phyloP scores from a whole-genome alignment of 2,888 invertebrate genomes.

The Hylaea fasciaria region DNA sequence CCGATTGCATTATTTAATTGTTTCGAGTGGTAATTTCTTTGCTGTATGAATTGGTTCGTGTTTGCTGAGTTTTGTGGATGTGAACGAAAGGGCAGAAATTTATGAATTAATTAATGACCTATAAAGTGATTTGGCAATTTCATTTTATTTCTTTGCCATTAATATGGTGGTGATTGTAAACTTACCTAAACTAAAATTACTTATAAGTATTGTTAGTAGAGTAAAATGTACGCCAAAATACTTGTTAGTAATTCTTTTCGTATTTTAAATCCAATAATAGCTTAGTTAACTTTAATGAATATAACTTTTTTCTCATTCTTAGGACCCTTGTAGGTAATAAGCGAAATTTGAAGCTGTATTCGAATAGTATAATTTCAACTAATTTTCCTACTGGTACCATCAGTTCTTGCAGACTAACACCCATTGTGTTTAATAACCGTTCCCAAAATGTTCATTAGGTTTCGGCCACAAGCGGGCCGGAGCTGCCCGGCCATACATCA shows the following conservation, averaged over 20 bases:
- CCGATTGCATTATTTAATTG: conserved; percentile 81
- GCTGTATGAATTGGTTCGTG: conserved; percentile 21
- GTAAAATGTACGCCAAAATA: no score
- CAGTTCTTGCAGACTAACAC: conserved; percentile 10
- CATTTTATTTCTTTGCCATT: no score
- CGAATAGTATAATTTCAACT: no score
- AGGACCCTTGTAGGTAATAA: no score
- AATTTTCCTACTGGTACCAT: neutral
- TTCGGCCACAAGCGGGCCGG: conserved; percentile 39
- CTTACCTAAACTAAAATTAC: no score
- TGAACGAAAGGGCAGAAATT: conserved; percentile 10
- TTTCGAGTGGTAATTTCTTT: conserved; percentile 53
- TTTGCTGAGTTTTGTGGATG: conserved; percentile 23
- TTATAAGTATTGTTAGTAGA: no score
- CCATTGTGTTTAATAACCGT: conserved; percentile 32
- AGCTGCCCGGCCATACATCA: conserved; percentile 77
- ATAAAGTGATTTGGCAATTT: conserved; percentile 12
- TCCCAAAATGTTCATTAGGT: conserved; percentile 46
- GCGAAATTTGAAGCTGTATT: no score
- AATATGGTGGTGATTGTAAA: no score
- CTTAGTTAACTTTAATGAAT: no score
- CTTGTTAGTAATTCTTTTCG: no score
- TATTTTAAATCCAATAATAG: no score
- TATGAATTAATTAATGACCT: conserved; percentile 10
- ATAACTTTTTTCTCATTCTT: no score